Evolutionary conservation across 2,888 invertebrate species (phyloP), one percentile per base, ranked within the genome.

Genomic region (Abscondita cerata): DNA sequence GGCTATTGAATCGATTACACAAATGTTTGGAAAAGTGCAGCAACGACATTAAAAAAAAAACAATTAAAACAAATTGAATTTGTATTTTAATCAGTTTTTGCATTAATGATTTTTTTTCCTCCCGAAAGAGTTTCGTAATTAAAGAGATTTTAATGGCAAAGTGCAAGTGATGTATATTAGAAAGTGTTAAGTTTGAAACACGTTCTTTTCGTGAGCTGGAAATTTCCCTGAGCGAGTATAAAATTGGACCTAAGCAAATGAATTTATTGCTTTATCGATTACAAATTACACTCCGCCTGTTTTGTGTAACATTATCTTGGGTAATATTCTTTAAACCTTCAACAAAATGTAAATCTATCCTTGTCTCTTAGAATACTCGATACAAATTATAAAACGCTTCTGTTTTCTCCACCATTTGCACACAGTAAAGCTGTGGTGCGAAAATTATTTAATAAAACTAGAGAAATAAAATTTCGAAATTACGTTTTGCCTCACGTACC

Each of bases 251-350:
- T 41, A 59, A 59, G 61, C 47, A 64, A 68, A 68, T 66, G 66
- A 71, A 74, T 75, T 74, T 75, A 75, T 75, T 72, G 73, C 73
- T 68, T 67, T 71, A 75, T 74, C 73, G 74, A 73, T 74, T 74
- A 70, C 70, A 68, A 71, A 72, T 73, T 73, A 72, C 65, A 69
- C 69, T 67, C 73, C 73, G 71, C 73, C 73, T 71, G 68, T 73
- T 75, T 69, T 70, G 71, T 73, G 74, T 73, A 71, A 65, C 67
- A 57, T 64, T 64, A 60, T 63, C 59, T 60, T 55, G 66, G 68
- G 67, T 64, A 65, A 55, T 57, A 61, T 47, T 54, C 56, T 64
- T 62, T 60, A 61, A 51, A 52, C 34, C 64, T 38, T 31, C 46
- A 40, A 57, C 57, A 61, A 61, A 25, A 61, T 52, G 55, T 46